phyloP scores from a whole-genome alignment of 1,140 invertebrate genomes.

The Meloidogyne exigua region DNA sequence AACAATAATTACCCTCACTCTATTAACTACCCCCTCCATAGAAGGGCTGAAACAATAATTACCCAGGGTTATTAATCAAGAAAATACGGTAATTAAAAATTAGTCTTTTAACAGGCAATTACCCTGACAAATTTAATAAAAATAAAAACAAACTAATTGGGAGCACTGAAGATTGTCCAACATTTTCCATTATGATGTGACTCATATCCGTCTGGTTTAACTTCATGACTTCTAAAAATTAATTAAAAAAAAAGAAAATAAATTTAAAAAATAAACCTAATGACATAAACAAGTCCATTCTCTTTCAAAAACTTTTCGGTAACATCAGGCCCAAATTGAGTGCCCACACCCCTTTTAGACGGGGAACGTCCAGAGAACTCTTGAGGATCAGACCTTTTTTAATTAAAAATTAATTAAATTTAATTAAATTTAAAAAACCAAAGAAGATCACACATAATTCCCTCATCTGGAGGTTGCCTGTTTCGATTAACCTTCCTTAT shows the following conservation, averaged over 20 bases:
- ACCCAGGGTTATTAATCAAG: no score
- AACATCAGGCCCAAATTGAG: slow-evolving; percentile 97
- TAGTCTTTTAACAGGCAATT: no score
- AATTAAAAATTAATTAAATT: background rate
- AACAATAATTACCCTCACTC: no score
- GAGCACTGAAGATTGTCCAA: slow-evolving; percentile 39
- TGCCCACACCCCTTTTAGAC: slow-evolving; percentile 92
- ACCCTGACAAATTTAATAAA: background rate
- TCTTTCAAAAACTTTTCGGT: slow-evolving; percentile 75
- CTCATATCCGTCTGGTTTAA: slow-evolving; percentile 94
- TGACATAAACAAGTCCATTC: slow-evolving; percentile 59
- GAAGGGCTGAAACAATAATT: no score
- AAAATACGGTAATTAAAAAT: no score
- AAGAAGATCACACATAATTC: slow-evolving; percentile 87
- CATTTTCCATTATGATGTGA: slow-evolving; percentile 84
- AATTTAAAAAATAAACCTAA: slow-evolving; percentile 39
- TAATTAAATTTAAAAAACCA: slow-evolving; percentile 13
- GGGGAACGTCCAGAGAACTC: slow-evolving; percentile 78
- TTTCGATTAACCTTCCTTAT: slow-evolving; percentile 84
- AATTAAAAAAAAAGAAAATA: slow-evolving; percentile 17
- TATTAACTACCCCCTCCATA: no score
- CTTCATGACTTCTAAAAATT: slow-evolving; percentile 82
- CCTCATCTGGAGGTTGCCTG: slow-evolving; percentile 86
- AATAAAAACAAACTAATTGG: slow-evolving; percentile 28
- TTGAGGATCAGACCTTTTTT: slow-evolving; percentile 94